phyloP scores from a whole-genome alignment of 2,797 vertebrate genomes.

The Malurus splendens region DNA sequence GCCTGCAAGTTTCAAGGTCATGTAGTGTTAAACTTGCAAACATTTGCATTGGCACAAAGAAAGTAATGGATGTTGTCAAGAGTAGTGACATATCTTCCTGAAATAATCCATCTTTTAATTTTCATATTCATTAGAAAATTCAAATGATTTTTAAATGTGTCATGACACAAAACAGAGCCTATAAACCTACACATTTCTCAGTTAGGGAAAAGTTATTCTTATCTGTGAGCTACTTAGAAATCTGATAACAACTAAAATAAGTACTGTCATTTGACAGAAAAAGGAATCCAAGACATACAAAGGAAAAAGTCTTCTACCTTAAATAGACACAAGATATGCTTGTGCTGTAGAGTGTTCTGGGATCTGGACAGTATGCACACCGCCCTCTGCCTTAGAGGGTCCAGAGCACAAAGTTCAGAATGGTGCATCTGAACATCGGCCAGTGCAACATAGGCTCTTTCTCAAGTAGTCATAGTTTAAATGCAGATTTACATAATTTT shows the following conservation, averaged over 20 bases:
- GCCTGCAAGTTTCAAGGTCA: conserved; percentile 33
- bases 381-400: neutral
- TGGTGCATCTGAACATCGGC: neutral
- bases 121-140: conserved; percentile 4
- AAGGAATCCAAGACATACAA: neutral
- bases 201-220: neutral
- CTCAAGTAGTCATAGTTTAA: neutral
- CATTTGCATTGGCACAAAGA: neutral
- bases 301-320: neutral
- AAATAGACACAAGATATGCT: neutral
- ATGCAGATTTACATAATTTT: neutral
- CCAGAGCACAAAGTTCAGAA: neutral
- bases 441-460: neutral
- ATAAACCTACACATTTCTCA: neutral
- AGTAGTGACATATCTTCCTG: neutral
- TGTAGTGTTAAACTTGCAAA: neutral
- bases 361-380: neutral
- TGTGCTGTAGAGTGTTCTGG: neutral
- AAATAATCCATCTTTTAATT: conserved; percentile 20
- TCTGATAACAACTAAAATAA: neutral
- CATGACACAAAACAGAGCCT: neutral
- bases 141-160: neutral
- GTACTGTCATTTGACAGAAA: neutral
- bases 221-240: conserved; percentile 2
- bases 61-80: neutral